These are phyloP conservation scores for Aplidium turbinatum DNA, from an alignment of 23 tunicate genomes.

Conservation along the genomic window DNA sequence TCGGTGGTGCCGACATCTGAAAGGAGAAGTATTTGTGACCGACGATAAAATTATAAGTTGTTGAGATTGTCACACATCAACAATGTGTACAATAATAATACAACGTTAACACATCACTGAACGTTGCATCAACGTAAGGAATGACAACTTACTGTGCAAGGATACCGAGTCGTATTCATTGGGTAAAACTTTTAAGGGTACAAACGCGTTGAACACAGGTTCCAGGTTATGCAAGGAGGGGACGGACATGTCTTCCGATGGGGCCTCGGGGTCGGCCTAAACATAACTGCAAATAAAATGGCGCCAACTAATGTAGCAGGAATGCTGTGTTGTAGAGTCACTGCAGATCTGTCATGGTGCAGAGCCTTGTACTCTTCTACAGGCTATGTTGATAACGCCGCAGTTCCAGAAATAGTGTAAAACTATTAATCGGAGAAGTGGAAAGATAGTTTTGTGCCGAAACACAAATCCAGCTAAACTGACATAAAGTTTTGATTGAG, in stretches of 20 bases:
- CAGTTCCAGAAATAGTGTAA: not conserved
- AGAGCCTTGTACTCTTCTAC: too few relatives aligned
- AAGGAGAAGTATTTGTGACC: too few relatives aligned
- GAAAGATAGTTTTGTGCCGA: too few relatives aligned
- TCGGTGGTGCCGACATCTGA: too few relatives aligned
- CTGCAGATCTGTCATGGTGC: not conserved
- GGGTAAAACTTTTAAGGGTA: slow-evolving; percentile 77
- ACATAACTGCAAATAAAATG: not conserved
- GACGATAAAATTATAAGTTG: too few relatives aligned
- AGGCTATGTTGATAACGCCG: too few relatives aligned
- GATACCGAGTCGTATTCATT: slow-evolving; percentile 61
- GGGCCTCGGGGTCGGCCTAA: slow-evolving; percentile 31
- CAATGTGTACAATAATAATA: too few relatives aligned
- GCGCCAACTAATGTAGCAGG: slow-evolving; percentile 4
- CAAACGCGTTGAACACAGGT: slow-evolving; percentile 67
- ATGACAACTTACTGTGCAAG: not conserved
- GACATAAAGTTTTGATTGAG: too few relatives aligned
- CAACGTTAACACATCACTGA: too few relatives aligned
- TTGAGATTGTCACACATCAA: too few relatives aligned
- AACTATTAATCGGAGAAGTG: not conserved
- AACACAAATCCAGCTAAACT: too few relatives aligned
- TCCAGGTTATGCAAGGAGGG: slow-evolving; percentile 27
- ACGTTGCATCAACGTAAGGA: too few relatives aligned
- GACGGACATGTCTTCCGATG: not conserved
- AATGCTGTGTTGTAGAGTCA: not conserved